Evolutionary conservation across 1,140 invertebrate species (phyloP).

Genomic region (Agraylea sexmaculata): DNA sequence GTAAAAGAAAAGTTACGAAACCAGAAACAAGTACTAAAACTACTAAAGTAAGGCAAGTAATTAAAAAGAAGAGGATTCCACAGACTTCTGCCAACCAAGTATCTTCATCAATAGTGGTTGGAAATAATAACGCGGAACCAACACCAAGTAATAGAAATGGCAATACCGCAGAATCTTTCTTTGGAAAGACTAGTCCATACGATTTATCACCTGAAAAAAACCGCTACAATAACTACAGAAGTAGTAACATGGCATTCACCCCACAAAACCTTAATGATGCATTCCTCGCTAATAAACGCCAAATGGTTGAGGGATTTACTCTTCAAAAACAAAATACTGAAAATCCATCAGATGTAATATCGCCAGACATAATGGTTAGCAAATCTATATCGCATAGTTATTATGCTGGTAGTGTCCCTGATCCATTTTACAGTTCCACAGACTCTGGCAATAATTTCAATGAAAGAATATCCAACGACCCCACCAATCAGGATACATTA

Average conservation of each 20-base stretch:
- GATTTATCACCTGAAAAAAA: constrained; percentile 26
- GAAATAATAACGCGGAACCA: constrained; percentile 36
- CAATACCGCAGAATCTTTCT: no score
- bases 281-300: constrained; percentile 23
- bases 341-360: constrained; percentile 12
- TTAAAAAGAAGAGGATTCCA: constrained; percentile 22
- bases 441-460: background rate
- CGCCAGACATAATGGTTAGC: no score
- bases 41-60: constrained; percentile 22
- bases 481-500: constrained; percentile 8
- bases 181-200: constrained; percentile 22
- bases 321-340: constrained; percentile 7
- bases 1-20: constrained; percentile 11
- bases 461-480: background rate
- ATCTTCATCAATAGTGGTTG: constrained; percentile 26
- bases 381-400: constrained; percentile 21
- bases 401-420: constrained; percentile 19
- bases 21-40: constrained; percentile 9
- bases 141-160: constrained; percentile 30
- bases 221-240: constrained; percentile 36
- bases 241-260: constrained; percentile 39
- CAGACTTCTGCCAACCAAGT: constrained; percentile 20
- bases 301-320: constrained; percentile 9
- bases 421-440: constrained; percentile 14
- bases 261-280: constrained; percentile 40